A percentile compares a stretch with the other conserved stretches of the same genome.
Conservation (phyloP, 1,140 invertebrate species). For the Metopolophium dirhodum region DNA sequence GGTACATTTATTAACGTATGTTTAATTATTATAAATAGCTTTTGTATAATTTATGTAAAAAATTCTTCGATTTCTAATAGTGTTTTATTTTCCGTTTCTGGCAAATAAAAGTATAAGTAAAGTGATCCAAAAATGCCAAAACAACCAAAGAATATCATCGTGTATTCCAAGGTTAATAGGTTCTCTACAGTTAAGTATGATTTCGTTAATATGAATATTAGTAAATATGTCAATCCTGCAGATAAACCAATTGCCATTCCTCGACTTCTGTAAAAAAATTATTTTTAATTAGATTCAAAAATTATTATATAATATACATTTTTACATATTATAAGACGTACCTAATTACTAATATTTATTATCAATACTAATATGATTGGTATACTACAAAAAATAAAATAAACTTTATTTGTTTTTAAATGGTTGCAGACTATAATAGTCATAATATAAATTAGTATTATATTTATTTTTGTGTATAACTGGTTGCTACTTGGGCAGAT, state of each 20-base stretch:
- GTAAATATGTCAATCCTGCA: conserved; percentile 57
- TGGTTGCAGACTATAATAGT: too few relatives aligned
- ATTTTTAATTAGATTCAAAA: not conserved
- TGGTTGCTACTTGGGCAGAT: too few relatives aligned
- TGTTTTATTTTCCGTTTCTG: conserved; percentile 60
- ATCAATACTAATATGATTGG: too few relatives aligned
- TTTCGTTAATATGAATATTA: conserved; percentile 59
- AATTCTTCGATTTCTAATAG: conserved; percentile 59
- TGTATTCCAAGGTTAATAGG: conserved; percentile 56
- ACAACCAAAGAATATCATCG: conserved; percentile 58
- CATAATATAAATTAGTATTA: too few relatives aligned
- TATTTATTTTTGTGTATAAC: too few relatives aligned
- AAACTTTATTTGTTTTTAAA: too few relatives aligned
- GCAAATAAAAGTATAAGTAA: conserved; percentile 59
- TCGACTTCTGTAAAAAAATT: conserved; percentile 58
- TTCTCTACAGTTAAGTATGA: conserved; percentile 57
- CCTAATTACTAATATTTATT: too few relatives aligned
- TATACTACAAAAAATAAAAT: too few relatives aligned
- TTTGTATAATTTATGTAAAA: conserved; percentile 29
- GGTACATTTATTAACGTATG: too few relatives aligned
- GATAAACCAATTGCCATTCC: conserved; percentile 59
- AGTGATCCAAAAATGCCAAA: conserved; percentile 58
- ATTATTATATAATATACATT: too few relatives aligned
- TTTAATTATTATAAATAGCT: too few relatives aligned
- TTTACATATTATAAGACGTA: too few relatives aligned